Evolutionary conservation across 2,888 invertebrate species (phyloP), one percentile per base, ranked within the genome.

Genomic region (Timema podura): DNA sequence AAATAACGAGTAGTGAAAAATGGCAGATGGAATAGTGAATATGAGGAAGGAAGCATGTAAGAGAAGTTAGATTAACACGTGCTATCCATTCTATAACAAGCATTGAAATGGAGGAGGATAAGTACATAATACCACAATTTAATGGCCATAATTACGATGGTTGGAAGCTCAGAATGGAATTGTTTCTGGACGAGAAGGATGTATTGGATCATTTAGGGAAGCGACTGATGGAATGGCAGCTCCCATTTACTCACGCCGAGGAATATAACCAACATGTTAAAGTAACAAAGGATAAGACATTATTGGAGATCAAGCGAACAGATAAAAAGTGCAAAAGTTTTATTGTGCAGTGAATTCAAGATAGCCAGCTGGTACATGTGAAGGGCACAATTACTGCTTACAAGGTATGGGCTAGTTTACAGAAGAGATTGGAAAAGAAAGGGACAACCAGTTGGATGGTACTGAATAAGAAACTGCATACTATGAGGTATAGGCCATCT

Each of bases 331-430:
- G 54, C 51, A 68, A 68, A 57, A 68, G 57, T 57, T 54, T 64
- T 13, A 57, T 68, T 10, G 68, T 68, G 51, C 68, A 68, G 48
- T 57, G 68, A 54, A 68, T 57, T 16, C 6, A 68, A 57, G 68
- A 68, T 48, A 51, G 68, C 15, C 54, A 54, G 7, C 47, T 68
- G 47, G 68, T 54, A 51, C n/a, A 49, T 45, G 68, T 68, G n/a
- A 68, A 68, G 57, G 57, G 51, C 68, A 68, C 49, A 68, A 30
- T 45, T 10, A 68, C 54, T 45, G 68, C 68, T 13, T 68, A 54
- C 16, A 57, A 49, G n/a, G 13, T 68, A 57, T 68, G 68, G 68
- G 30, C n/a, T 45, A 57, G 16, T 7, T 68, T 68, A 57, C 51
- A 64, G 57, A 57, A 68, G 30, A 51, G 51, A 47, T 57, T 68